Base-by-base conservation (phyloP, 2,797 vertebrate species). In the Alcedo quadribrachys region DNA sequence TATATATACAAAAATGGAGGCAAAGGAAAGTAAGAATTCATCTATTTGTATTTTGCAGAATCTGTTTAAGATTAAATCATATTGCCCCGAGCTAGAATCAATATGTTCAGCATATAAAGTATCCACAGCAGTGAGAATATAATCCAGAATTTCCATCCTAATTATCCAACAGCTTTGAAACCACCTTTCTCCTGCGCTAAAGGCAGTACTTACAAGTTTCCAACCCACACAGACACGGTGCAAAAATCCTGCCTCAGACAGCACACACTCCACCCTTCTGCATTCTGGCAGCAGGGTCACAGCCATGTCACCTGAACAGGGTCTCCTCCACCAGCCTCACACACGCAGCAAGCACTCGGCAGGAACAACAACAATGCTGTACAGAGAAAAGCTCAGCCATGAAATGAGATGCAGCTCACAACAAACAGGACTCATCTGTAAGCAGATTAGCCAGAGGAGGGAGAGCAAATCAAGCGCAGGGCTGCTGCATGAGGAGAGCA, bases 161-260 rank as follows among this genome's bases (percentile, higher is more conserved):
- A 92, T 91, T 68, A 91, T 43, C 62, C 50, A 86, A 37, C 40
- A 91, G 32, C 45, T 91, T 84, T 81, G 35, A 76, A 91, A 81
- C 9, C 63, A 60, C 53, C 25, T 82, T 90, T 73, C 63, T 69
- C 40, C 53, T 60, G 27, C 37, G 27, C 80, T 86, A 30, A 53
- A 79, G 40, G 43, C 8, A 5, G 20, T 32, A 43, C 50, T 85
- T 75, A 60, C 8, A 74, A 37, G 19, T 50, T 60, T 71, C 45
- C 55, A 81, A 3, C 53, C 51, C 55, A 73, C 21, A 0, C 37
- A 81, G 58, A 48, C 20, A 74, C 6, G 24, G 13, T 2, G 10
- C 35, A 54, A 57, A 84, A 80, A 53, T 3, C 61, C 50, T 77
- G n/a, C 32, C n/a, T 67, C 48, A 66, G 46, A 43, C n/a, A 55